A percentile compares a stretch with the other conserved stretches of the same genome.
Conservation (phyloP, 37 sponge, comb jelly and placozoan species). For the Agelas oroides region DNA sequence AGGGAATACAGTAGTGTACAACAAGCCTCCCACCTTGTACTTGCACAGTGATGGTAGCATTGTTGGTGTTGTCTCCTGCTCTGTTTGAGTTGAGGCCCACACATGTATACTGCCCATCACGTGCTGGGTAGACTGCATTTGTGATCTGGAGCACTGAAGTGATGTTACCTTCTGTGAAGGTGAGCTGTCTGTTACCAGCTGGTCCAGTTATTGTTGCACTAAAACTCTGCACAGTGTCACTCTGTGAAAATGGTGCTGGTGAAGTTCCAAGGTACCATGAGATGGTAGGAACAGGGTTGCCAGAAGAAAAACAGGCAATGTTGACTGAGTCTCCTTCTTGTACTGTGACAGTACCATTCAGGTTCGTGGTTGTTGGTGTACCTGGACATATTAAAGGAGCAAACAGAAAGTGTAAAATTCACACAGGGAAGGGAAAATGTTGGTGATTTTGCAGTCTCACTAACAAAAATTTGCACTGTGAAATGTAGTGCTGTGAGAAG, state of each 20-base stretch:
- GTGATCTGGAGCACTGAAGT: slow-evolving; percentile 25
- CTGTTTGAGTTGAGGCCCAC: slow-evolving; percentile 1
- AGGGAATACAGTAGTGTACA: background rate
- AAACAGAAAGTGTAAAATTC: too few species aligned
- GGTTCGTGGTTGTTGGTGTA: too few species aligned
- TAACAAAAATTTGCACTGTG: too few species aligned
- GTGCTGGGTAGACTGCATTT: slow-evolving; percentile 23
- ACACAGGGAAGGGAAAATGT: too few species aligned
- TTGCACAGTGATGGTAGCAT: slow-evolving; percentile 57
- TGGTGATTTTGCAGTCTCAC: too few species aligned
- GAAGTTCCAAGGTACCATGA: slow-evolving; percentile 21
- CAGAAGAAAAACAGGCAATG: slow-evolving; percentile 46
- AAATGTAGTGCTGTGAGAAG: too few species aligned
- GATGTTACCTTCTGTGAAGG: background rate
- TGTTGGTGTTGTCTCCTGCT: background rate
- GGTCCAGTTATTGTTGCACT: background rate
- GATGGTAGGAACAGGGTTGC: slow-evolving; percentile 48
- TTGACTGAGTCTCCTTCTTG: slow-evolving; percentile 28
- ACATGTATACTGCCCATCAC: slow-evolving; percentile 39
- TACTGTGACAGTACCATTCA: slow-evolving; percentile 6
- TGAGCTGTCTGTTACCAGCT: background rate
- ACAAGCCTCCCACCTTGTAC: slow-evolving; percentile 23
- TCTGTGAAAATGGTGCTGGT: background rate
- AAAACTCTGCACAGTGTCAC: background rate
- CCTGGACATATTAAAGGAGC: too few species aligned